Conservation (phyloP, 2,888 invertebrate species). For the Pristionchus arcanus region DNA sequence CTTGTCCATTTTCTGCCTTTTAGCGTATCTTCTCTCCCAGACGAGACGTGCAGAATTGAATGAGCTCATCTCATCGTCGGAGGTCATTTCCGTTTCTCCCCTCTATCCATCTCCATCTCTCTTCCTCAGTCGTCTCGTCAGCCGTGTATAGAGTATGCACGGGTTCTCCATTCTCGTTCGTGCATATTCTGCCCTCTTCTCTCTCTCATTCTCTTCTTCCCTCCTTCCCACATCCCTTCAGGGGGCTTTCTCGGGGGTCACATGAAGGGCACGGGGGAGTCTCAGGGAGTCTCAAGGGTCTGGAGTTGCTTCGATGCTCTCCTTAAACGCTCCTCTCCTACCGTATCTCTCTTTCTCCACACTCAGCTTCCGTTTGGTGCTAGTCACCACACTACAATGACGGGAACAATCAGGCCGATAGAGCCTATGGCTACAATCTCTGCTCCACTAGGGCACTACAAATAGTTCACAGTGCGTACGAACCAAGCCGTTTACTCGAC, state of each 20-base stretch:
- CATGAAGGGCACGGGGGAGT: neutral
- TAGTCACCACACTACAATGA: constrained; percentile 15
- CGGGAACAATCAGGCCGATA: neutral
- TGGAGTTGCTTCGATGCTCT: constrained; percentile 4
- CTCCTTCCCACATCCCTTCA: neutral
- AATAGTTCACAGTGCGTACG: neutral
- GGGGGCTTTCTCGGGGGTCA: constrained; percentile 9
- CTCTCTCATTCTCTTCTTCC: neutral
- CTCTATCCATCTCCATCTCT: neutral
- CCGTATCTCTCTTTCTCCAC: neutral
- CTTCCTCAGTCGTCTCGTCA: neutral
- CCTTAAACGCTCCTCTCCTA: neutral
- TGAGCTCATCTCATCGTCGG: neutral
- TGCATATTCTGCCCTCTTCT: neutral
- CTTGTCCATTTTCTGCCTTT: no score
- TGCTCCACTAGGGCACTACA: constrained; percentile 24
- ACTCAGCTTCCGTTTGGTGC: neutral
- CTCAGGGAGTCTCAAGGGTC: neutral
- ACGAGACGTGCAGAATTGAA: constrained; percentile 20
- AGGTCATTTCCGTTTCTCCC: neutral
- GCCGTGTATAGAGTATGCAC: constrained; percentile 29
- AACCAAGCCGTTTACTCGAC: neutral
- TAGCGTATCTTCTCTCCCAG: neutral
- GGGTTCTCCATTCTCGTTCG: constrained; percentile 7
- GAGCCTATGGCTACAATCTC: neutral